Base-by-base conservation (phyloP, 2,888 invertebrate genomes). In the Mystacides longicornis region DNA sequence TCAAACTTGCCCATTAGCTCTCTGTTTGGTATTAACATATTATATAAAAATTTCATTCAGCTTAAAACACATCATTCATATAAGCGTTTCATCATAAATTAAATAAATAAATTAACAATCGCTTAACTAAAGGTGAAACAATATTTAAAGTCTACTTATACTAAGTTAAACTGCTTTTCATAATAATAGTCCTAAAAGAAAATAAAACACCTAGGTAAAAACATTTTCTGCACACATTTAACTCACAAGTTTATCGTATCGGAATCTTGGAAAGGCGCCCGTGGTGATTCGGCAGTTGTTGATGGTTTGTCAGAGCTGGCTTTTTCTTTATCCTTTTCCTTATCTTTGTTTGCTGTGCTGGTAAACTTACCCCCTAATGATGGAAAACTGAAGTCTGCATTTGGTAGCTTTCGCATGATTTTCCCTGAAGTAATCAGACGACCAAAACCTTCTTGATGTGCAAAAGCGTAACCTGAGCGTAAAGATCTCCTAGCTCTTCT, bases 381-480 rank as follows among this genome's bases (percentile, higher is more conserved):
- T 2, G 85, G 82, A 62, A 87, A 85, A 67, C 85, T 87, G 63
- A 88, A 87, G 69, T 89, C 89, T 46, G 79, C 79, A 71, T 88
- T 89, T 53, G 89, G 89, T 70, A 89, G 75, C 68, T 89, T 87
- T 62, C 86, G 81, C 94, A 96, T 95, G 67, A 96, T 94, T 75
- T 93, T 93, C 58, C 96, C 97, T 49, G 93, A 93, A 11, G 96
- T 98, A 70, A 99, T 99, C 64, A 99, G 87, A 19, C 93, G 83
- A 49, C 96, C 96, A 73, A 96, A 97, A 64, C 96, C 96, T 79
- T 94, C 93, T 74, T 95, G 94, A 76, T 99, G 98, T 55, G 98
- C 94, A 77, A 99, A 99, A 9, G 98, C 98, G 75, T 99, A 95
- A 55, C 98, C 97, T 11, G 96, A 96, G 55, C 97, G 87, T 61